A percentile compares a stretch with the other conserved stretches of the same genome.
Conservation (phyloP, 2,888 invertebrate species). For the Pseudococcus longispinus region DNA sequence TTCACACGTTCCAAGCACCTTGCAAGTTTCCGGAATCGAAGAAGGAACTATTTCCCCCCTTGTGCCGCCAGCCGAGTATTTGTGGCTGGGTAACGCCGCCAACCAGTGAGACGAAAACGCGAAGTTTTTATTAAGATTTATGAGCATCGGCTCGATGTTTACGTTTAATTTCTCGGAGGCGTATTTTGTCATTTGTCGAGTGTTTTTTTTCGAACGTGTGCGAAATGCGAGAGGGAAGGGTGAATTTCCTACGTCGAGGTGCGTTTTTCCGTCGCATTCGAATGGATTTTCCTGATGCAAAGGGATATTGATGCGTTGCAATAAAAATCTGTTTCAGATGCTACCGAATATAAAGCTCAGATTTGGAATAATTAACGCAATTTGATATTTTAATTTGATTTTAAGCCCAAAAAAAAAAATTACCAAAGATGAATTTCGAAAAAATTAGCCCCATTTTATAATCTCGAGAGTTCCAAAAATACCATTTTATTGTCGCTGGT, state of each 20-base stretch:
- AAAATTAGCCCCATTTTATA: too few species aligned
- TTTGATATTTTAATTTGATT: too few species aligned
- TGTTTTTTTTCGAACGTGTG: neutral
- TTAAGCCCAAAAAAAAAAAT: neutral
- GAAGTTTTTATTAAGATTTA: constrained; percentile 25
- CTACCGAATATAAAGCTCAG: too few species aligned
- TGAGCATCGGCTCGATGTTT: neutral
- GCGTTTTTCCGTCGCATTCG: too few species aligned
- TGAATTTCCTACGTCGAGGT: neutral
- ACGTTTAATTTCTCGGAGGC: neutral
- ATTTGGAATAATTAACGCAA: too few species aligned
- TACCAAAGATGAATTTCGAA: too few species aligned
- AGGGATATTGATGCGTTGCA: too few species aligned
- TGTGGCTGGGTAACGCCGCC: neutral
- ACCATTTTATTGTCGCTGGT: neutral
- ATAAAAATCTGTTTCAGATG: too few species aligned
- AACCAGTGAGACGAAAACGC: neutral
- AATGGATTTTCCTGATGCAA: too few species aligned
- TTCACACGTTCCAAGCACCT: neutral
- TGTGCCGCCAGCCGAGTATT: neutral
- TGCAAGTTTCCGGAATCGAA: neutral
- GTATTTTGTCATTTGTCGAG: constrained; percentile 8
- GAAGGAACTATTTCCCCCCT: neutral
- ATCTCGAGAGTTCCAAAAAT: neutral
- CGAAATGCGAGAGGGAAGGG: neutral